Base-by-base conservation (phyloP, 2,113 vertebrate genomes). In the Gallinago paraguaiae region DNA sequence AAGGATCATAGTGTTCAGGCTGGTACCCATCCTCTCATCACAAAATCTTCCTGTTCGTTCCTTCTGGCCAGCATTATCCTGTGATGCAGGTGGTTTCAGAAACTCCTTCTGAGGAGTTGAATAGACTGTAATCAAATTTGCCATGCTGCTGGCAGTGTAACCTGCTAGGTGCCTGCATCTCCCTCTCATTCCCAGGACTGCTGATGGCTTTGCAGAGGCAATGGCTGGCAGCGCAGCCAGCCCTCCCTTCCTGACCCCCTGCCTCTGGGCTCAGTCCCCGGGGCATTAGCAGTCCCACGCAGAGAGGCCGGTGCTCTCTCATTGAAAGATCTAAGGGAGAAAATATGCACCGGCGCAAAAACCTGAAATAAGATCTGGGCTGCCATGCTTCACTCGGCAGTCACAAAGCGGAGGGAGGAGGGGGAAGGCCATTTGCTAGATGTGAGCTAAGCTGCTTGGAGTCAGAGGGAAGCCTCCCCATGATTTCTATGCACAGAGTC, bases 361-460 rank as follows among this genome's bases (percentile, higher is more conserved):
- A 61, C 30, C 60, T 93, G 95, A 96, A 95, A 96, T 67, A 33
- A 90, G 93, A 95, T 93, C 93, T 86, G 74, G 56, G 86, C 69
- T 87, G 91, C 83, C 72, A 27, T 83, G 46, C 37, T 90, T 91
- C 72, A 17, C 68, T 90, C 90, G 60, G 51, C 43, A 64, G 50
- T 28, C 67, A 50, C 64, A 41, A 45, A 20, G 3, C 2, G 3
- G 51, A 85, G 56, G 60, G 60, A 71, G 37, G 56, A 71, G 82
- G 79, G 70, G 60, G 37, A 80, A 48, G 35, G 51, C 60, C 69
- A 10, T 71, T 76, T 86, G 53, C 57, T 89, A 72, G 46, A 46
- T 77, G 53, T 20, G 10, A 56, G 28, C 56, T 89, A 79, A 95
- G 81, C 77, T 89, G 48, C 56, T 31, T 1, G 1, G 50, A 90